phyloP scores from a whole-genome alignment of 2,113 vertebrate genomes.

The Mus musculus region DNA sequence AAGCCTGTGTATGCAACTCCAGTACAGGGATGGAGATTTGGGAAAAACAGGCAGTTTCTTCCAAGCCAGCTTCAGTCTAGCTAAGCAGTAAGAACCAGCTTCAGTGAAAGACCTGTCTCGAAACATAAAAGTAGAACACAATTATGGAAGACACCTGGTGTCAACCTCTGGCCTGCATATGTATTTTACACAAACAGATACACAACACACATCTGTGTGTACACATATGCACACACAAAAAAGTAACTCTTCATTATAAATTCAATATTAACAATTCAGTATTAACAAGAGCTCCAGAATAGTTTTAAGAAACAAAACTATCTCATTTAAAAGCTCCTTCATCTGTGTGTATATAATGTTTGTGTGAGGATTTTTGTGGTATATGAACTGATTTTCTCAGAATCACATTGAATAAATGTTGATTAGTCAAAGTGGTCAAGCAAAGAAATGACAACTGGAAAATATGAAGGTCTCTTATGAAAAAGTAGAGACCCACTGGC shows the following conservation, averaged over 20 bases:
- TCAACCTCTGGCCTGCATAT: not conserved
- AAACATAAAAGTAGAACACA: not conserved
- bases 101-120: not conserved
- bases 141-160: not conserved
- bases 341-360: not conserved
- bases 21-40: too few relatives aligned
- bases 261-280: not conserved
- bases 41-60: not conserved
- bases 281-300: constrained; percentile 31
- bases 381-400: not conserved
- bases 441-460: constrained; percentile 5
- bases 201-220: not conserved
- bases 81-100: not conserved
- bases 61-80: not conserved
- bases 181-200: not conserved
- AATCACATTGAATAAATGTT: not conserved
- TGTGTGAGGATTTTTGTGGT: not conserved
- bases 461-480: constrained; percentile 1
- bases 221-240: not conserved
- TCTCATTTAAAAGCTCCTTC: not conserved
- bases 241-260: not conserved
- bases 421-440: not conserved
- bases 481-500: not conserved
- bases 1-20: not conserved
- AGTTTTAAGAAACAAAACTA: constrained; percentile 39